Conservation (phyloP, 2,888 invertebrate species). For the Aphrophora alni region DNA sequence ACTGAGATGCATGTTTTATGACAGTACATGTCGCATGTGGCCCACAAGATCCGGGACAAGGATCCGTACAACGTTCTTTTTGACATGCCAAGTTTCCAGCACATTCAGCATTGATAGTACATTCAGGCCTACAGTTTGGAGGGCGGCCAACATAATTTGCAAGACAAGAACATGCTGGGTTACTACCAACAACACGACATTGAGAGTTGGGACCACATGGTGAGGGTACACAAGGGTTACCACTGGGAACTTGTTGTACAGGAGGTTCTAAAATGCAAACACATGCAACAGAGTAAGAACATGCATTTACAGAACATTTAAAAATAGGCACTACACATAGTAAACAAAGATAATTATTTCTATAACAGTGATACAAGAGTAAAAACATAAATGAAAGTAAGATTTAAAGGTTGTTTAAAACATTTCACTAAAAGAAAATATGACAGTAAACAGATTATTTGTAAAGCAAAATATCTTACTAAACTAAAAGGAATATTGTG, state of each 20-base stretch:
- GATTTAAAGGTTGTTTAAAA: too few relatives aligned
- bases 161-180: slow-evolving; percentile 81
- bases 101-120: slow-evolving; percentile 84
- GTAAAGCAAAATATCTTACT: too few relatives aligned
- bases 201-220: too few relatives aligned
- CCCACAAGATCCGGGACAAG: slow-evolving; percentile 87
- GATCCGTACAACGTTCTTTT: slow-evolving; percentile 80
- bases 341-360: not conserved
- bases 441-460: too few relatives aligned
- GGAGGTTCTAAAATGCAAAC: slow-evolving; percentile 60
- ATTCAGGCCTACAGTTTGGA: slow-evolving; percentile 87
- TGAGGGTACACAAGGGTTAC: slow-evolving; percentile 80
- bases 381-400: too few relatives aligned
- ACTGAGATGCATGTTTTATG: slow-evolving; percentile 82
- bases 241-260: slow-evolving; percentile 61
- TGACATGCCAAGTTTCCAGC: slow-evolving; percentile 82
- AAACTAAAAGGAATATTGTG: too few relatives aligned
- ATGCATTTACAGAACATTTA: slow-evolving; percentile 9
- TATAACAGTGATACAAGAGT: too few relatives aligned
- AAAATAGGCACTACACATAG: too few relatives aligned
- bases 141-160: slow-evolving; percentile 81
- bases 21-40: slow-evolving; percentile 78
- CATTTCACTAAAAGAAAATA: too few relatives aligned
- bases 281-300: slow-evolving; percentile 39
- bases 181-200: slow-evolving; percentile 77